Evolutionary conservation across 2,797 vertebrate species (phyloP).

Genomic region (Enteromius unitaeniatus): DNA sequence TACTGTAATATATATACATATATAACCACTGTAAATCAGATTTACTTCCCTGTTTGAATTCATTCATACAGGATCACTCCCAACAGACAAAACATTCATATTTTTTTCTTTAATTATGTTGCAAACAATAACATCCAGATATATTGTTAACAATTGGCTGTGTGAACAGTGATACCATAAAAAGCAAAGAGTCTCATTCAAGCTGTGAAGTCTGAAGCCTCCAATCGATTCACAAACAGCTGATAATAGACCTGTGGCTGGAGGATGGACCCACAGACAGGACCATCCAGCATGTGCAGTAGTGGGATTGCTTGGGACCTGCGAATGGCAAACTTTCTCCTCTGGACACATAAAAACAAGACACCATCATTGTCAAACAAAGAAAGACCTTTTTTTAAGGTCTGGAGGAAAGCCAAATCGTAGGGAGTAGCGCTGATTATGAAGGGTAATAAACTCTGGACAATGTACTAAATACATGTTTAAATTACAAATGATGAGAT

Average conservation of each 20-base stretch:
- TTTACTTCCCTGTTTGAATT: not conserved
- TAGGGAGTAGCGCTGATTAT: conserved; percentile 55
- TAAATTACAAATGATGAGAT: not conserved
- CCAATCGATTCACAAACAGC: conserved; percentile 71
- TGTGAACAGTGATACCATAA: conserved; percentile 80
- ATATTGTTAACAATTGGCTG: conserved; percentile 85
- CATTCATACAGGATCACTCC: conserved; percentile 31
- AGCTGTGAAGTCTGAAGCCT: conserved; percentile 77
- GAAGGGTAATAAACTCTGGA: conserved; percentile 28
- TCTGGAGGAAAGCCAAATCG: conserved; percentile 61
- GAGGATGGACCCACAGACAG: conserved; percentile 67
- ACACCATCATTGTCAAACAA: conserved; percentile 59
- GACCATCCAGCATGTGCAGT: conserved; percentile 65
- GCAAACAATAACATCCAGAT: conserved; percentile 88
- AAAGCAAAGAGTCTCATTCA: conserved; percentile 73
- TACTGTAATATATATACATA: no score
- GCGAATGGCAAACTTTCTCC: conserved; percentile 67
- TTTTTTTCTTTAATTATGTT: conserved; percentile 81
- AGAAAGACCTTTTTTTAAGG: conserved; percentile 47
- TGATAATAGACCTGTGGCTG: conserved; percentile 66
- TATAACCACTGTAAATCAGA: not conserved
- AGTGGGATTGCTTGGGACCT: conserved; percentile 79
- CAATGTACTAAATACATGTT: conserved; percentile 1
- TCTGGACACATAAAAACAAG: conserved; percentile 54
- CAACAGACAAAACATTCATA: conserved; percentile 51